Conservation (phyloP, 2,797 vertebrate genomes). For the Pteropus rufus region DNA sequence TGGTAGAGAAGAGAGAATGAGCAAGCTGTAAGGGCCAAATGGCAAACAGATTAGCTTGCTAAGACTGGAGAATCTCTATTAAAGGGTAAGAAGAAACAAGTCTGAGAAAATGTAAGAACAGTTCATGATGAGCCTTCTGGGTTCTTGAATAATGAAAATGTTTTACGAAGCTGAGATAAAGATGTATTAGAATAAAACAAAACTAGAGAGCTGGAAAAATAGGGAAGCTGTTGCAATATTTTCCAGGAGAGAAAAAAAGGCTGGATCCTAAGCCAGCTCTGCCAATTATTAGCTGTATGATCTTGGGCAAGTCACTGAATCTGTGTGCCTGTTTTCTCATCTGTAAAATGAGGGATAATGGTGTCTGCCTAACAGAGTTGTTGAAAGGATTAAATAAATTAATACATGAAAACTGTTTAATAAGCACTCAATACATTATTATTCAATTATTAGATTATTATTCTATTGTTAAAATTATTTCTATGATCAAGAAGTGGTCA, state of each 20-base stretch:
- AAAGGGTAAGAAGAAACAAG: neutral
- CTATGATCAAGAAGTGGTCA: neutral
- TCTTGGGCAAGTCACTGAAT: slow-evolving; percentile 24
- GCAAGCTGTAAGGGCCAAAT: neutral
- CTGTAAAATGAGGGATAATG: slow-evolving; percentile 31
- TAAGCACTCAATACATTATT: neutral
- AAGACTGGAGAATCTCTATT: neutral
- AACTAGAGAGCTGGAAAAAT: slow-evolving; percentile 20
- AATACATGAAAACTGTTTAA: slow-evolving; percentile 6
- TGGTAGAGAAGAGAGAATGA: neutral
- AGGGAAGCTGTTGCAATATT: neutral
- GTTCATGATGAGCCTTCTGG: neutral
- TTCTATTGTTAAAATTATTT: neutral
- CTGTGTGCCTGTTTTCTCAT: neutral
- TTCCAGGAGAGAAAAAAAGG: neutral
- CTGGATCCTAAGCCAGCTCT: neutral
- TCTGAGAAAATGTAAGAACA: neutral
- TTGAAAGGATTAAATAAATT: slow-evolving; percentile 31
- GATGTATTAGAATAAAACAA: slow-evolving; percentile 26
- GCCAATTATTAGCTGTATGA: neutral
- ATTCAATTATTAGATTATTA: neutral
- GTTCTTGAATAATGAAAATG: neutral
- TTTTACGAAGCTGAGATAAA: slow-evolving; percentile 7
- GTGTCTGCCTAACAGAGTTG: neutral
- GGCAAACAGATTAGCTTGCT: neutral